Conservation (phyloP, 2,113 vertebrate genomes). For the Ovibos moschatus region DNA sequence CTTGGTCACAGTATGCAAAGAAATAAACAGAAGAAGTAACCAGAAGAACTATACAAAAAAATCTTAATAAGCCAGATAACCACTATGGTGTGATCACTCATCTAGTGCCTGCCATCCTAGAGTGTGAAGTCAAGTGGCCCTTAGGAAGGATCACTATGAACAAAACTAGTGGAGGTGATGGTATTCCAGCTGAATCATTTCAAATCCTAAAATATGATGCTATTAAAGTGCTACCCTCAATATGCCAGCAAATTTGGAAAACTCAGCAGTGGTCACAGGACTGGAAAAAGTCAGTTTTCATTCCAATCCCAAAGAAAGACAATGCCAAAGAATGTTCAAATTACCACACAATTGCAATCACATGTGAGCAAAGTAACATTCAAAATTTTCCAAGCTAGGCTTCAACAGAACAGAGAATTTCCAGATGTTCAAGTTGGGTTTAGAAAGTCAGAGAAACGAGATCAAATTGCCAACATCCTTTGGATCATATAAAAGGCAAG, state of each 20-base stretch:
- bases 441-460: not conserved
- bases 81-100: not conserved
- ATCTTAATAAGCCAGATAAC: not conserved
- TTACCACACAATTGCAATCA: not conserved
- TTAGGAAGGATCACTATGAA: not conserved
- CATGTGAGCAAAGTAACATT: not conserved
- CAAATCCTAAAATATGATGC: not conserved
- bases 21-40: not conserved
- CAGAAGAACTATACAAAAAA: not conserved
- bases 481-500: not conserved
- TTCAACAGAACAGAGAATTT: not conserved
- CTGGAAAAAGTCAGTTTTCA: not conserved
- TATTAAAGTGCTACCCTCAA: not conserved
- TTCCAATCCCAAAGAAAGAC: not conserved
- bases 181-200: not conserved
- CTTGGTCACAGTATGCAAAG: not conserved
- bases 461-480: not conserved
- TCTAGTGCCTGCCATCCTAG: not conserved
- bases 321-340: not conserved
- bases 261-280: not conserved
- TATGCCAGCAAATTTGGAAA: not conserved
- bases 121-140: not conserved
- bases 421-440: not conserved
- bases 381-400: not conserved
- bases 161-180: not conserved